Percentiles rank a stretch among this genome's conserved stretches.
Conservation (phyloP, 2,888 invertebrate genomes). For the Pristionchus entomophagus region DNA sequence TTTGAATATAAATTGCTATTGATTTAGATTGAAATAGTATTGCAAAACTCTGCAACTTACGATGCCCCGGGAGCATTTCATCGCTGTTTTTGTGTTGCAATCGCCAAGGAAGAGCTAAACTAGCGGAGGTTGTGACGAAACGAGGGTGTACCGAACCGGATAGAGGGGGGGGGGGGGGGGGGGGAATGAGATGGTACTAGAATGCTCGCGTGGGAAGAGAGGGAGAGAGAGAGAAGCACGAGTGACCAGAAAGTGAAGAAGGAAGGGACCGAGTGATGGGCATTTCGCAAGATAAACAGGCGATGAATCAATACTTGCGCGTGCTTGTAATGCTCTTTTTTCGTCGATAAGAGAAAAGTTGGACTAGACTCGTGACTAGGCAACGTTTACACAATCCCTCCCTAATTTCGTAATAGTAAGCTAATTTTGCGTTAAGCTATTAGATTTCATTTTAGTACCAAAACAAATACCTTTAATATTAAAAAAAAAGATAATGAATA, state of each 20-base stretch:
- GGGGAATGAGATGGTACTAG: background rate
- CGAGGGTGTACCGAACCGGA: background rate
- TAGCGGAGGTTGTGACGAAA: background rate
- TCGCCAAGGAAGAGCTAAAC: background rate
- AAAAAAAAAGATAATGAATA: background rate
- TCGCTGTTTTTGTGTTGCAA: background rate
- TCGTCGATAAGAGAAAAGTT: background rate
- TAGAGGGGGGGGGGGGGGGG: background rate
- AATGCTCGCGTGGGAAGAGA: conserved; percentile 1
- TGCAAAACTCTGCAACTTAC: too few species aligned
- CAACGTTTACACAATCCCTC: background rate
- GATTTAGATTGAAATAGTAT: too few species aligned
- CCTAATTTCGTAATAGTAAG: too few species aligned
- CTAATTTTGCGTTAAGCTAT: too few species aligned
- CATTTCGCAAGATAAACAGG: conserved; percentile 44
- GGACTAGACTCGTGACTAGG: background rate
- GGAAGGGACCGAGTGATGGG: conserved; percentile 9
- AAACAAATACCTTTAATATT: too few species aligned
- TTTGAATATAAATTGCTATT: too few species aligned
- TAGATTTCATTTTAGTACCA: too few species aligned
- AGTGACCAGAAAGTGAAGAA: background rate
- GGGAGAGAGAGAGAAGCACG: background rate
- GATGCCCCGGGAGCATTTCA: conserved; percentile 21
- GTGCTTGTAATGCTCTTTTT: background rate
- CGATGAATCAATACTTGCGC: conserved; percentile 10